phyloP scores from a whole-genome alignment of 1,140 invertebrate species.

The Drosophila neocordata region DNA sequence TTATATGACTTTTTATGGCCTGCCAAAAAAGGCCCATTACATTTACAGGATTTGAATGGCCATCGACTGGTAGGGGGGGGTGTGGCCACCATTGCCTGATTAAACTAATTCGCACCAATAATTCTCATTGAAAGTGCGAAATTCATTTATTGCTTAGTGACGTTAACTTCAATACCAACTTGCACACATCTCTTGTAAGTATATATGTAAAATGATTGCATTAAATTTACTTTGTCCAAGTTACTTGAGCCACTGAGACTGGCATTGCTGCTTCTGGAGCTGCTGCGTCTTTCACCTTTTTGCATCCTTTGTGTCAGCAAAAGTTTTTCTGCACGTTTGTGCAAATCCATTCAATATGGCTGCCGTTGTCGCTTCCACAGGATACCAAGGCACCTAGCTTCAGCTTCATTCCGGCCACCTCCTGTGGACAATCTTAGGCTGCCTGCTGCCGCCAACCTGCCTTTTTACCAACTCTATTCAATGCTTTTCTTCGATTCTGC shows the following conservation, averaged over 20 bases:
- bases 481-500: conserved; percentile 79
- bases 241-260: conserved; percentile 22
- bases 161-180: conserved; percentile 20
- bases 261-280: background rate
- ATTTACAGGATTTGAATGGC: conserved; percentile 67
- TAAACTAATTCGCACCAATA: conserved; percentile 73
- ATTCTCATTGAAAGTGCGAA: conserved; percentile 51
- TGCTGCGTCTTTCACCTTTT: conserved; percentile 70
- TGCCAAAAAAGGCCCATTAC: conserved; percentile 76
- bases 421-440: conserved; percentile 69
- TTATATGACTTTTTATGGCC: conserved; percentile 80
- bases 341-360: conserved; percentile 80
- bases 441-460: conserved; percentile 35
- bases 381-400: conserved; percentile 25
- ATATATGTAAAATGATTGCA: conserved; percentile 68
- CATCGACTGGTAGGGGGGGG: background rate
- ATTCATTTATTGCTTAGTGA: conserved; percentile 17
- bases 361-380: conserved; percentile 61
- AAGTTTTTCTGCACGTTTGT: conserved; percentile 79
- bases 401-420: conserved; percentile 38
- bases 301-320: conserved; percentile 80
- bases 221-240: conserved; percentile 69
- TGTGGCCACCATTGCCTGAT: conserved; percentile 46
- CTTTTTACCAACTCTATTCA: conserved; percentile 75
- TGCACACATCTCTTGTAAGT: conserved; percentile 21